phyloP scores from a whole-genome alignment of 2,888 invertebrate species.

The Ophioninae sp. region DNA sequence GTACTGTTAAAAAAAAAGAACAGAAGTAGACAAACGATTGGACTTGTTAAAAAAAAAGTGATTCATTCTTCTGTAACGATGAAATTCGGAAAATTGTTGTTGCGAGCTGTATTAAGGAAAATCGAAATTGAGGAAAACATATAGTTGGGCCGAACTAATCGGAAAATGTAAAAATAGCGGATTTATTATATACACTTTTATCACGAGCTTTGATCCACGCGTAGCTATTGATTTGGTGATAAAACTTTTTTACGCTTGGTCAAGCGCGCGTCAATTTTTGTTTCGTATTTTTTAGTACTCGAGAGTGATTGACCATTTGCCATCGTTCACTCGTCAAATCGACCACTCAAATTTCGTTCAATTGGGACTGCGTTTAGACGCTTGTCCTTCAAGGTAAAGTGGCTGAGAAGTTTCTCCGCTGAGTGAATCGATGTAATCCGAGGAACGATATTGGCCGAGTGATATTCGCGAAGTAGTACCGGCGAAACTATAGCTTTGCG shows the following conservation, averaged over 20 bases:
- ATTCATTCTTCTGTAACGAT: not conserved
- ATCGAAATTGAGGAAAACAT: not conserved
- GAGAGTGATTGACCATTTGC: not conserved
- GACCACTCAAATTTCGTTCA: not conserved
- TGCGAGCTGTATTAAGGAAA: not conserved
- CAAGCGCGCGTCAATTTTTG: not conserved
- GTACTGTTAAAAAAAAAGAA: not conserved
- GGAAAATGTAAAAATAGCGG: too few relatives aligned
- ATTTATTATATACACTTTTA: not conserved
- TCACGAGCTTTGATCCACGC: not conserved
- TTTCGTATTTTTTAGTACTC: not conserved
- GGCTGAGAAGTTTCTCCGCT: not conserved
- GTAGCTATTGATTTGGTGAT: not conserved
- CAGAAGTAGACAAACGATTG: not conserved
- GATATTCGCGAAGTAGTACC: constrained; percentile 10
- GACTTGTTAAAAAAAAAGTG: not conserved
- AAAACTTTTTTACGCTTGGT: not conserved
- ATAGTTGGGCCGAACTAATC: too few relatives aligned
- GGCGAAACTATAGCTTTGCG: constrained; percentile 12
- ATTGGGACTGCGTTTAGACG: not conserved
- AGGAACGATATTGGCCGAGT: constrained; percentile 21
- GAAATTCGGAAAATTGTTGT: not conserved
- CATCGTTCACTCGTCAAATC: not conserved
- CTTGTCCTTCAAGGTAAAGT: not conserved
- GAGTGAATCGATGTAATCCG: constrained; percentile 25